Conservation (phyloP, 2,113 vertebrate genomes). For the Excalfactoria chinensis region DNA sequence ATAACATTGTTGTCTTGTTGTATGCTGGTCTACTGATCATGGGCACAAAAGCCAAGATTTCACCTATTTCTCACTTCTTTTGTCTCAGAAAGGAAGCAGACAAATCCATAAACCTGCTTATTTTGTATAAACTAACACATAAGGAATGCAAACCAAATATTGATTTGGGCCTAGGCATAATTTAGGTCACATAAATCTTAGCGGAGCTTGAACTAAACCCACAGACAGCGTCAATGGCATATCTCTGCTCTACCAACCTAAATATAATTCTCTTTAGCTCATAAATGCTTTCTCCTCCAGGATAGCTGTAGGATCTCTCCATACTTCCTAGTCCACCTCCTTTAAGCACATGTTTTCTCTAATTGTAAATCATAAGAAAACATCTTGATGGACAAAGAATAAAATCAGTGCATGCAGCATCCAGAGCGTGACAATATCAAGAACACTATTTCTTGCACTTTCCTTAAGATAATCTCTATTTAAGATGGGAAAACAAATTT, state of each 20-base stretch:
- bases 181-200: constrained; percentile 30
- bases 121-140: constrained; percentile 4
- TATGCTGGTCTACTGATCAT: background rate
- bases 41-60: background rate
- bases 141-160: constrained; percentile 25
- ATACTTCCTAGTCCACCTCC: background rate
- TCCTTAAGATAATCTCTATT: background rate
- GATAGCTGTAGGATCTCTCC: background rate
- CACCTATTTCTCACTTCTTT: background rate
- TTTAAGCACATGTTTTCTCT: background rate
- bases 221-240: background rate
- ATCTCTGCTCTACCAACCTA: background rate
- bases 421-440: background rate
- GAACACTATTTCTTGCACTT: background rate
- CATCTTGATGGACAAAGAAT: background rate
- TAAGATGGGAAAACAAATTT: background rate
- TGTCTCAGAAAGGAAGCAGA: constrained; percentile 21
- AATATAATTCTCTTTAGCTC: background rate
- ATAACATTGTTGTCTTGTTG: background rate
- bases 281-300: background rate
- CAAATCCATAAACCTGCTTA: background rate
- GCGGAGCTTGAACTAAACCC: constrained; percentile 6
- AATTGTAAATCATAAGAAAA: background rate
- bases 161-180: background rate
- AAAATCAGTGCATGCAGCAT: background rate